phyloP scores from a whole-genome alignment of 2,797 vertebrate genomes.

The Rachycentron canadum region DNA sequence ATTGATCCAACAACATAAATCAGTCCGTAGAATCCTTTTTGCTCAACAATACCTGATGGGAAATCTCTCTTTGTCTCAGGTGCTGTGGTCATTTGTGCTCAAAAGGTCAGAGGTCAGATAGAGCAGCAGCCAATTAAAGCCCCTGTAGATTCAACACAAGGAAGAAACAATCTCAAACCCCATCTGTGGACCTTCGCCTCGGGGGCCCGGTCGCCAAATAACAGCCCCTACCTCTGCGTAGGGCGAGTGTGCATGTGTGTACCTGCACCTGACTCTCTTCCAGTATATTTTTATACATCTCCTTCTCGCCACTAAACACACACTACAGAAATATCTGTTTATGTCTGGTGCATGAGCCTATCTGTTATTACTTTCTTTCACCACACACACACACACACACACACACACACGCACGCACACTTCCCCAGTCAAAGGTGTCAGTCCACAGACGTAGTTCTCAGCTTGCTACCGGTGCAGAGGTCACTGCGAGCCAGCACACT shows the following conservation, averaged over 20 bases:
- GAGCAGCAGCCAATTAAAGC: constrained; percentile 78
- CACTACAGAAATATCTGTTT: constrained; percentile 16
- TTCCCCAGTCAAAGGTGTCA: constrained; percentile 27
- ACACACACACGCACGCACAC: not conserved
- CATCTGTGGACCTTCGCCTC: constrained; percentile 72
- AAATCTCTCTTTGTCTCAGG: constrained; percentile 65
- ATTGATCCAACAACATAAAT: constrained; percentile 59
- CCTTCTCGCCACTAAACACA: not conserved
- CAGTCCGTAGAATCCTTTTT: constrained; percentile 35
- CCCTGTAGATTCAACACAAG: constrained; percentile 47
- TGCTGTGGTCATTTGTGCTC: constrained; percentile 59
- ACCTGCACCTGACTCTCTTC: constrained; percentile 21
- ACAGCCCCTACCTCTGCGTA: constrained; percentile 26
- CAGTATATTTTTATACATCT: constrained; percentile 1
- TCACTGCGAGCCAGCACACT: constrained; percentile 70
- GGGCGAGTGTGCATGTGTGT: not conserved
- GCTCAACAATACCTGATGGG: constrained; percentile 60
- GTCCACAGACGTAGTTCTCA: constrained; percentile 23
- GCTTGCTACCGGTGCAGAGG: constrained; percentile 61
- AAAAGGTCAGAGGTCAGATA: constrained; percentile 69
- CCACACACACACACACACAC: not conserved
- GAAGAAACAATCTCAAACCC: constrained; percentile 70
- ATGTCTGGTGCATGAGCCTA: not conserved
- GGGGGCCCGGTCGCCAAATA: constrained; percentile 47
- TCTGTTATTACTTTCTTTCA: constrained; percentile 28